Evolutionary conservation across 2,888 invertebrate genomes (phyloP).

Genomic region (Mythimna pallens): DNA sequence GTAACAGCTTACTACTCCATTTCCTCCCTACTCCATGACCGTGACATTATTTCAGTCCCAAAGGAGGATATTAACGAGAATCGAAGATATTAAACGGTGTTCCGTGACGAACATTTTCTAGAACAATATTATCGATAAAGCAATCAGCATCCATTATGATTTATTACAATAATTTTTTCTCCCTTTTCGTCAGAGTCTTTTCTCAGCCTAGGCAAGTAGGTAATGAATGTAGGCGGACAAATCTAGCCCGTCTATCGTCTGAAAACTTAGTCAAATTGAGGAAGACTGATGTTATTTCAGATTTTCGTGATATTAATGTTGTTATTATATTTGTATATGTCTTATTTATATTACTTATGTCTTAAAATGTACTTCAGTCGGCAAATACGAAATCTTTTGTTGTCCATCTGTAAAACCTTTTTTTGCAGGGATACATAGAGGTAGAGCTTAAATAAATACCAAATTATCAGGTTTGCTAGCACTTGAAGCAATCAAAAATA

Average conservation of each 20-base stretch:
- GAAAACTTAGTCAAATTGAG: neutral
- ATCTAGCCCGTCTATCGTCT: neutral
- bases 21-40: slow-evolving; percentile 9
- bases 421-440: too few relatives aligned
- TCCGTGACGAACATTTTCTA: slow-evolving; percentile 52
- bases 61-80: slow-evolving; percentile 35
- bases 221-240: neutral
- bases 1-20: neutral
- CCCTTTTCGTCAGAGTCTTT: slow-evolving; percentile 5
- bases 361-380: too few relatives aligned
- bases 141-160: slow-evolving; percentile 50
- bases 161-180: slow-evolving; percentile 44
- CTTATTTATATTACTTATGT: too few relatives aligned
- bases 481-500: too few relatives aligned
- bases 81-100: slow-evolving; percentile 40
- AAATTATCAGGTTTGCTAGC: too few relatives aligned
- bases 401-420: too few relatives aligned
- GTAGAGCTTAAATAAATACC: too few relatives aligned
- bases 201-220: neutral
- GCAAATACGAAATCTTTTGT: too few relatives aligned
- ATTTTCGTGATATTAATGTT: too few relatives aligned
- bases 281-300: neutral
- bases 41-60: slow-evolving; percentile 12
- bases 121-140: slow-evolving; percentile 56
- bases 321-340: too few relatives aligned